Conservation (phyloP, 2,888 invertebrate genomes). For the Bellardia pandia region DNA sequence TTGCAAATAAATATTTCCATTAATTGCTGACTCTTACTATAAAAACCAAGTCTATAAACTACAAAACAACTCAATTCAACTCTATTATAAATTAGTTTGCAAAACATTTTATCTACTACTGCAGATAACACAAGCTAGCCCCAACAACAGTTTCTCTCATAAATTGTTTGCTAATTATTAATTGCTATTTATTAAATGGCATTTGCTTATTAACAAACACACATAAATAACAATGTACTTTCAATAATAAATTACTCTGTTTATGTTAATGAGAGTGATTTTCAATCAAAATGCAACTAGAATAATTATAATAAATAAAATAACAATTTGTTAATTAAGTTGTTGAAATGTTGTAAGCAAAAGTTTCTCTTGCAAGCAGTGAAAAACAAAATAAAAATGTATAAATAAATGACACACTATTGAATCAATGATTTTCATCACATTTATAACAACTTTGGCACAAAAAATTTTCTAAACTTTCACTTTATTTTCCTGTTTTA, state of each 20-base stretch:
- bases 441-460: constrained; percentile 52
- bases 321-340: constrained; percentile 36
- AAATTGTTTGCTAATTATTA: constrained; percentile 13
- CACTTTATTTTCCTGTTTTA: constrained; percentile 68
- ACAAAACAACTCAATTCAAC: neutral
- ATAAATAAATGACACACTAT: constrained; percentile 12
- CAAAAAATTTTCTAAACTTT: constrained; percentile 68
- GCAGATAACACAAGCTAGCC: neutral
- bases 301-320: constrained; percentile 11
- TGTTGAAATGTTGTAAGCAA: constrained; percentile 31
- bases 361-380: constrained; percentile 8
- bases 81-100: neutral
- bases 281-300: neutral
- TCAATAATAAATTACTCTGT: constrained; percentile 21
- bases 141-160: constrained; percentile 9
- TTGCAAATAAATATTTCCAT: too few relatives aligned
- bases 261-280: constrained; percentile 12
- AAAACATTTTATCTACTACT: neutral
- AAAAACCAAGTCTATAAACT: neutral
- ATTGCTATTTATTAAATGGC: constrained; percentile 12
- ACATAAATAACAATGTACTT: constrained; percentile 9
- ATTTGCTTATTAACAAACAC: constrained; percentile 4
- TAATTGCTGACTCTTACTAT: too few relatives aligned
- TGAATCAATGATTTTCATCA: constrained; percentile 62
- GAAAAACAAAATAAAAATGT: neutral